Base-by-base conservation (phyloP, 2,888 invertebrate genomes). In the Drosophila basisetae region DNA sequence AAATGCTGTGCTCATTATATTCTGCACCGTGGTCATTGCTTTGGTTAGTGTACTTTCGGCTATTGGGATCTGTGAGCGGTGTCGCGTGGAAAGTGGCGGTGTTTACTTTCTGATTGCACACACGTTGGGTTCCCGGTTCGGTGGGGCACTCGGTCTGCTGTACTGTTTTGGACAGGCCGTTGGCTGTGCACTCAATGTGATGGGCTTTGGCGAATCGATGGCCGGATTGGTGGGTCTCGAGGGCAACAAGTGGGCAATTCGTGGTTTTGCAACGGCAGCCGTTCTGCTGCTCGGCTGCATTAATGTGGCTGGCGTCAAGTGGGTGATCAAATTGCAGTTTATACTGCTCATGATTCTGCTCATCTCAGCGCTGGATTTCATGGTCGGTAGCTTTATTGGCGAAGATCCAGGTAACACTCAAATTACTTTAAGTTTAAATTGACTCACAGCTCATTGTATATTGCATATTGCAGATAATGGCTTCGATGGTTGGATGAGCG, bases 161-260 rank as follows among this genome's bases (percentile, higher is more conserved):
- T 99, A 99, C 93, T 98, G 98, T 92, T 98, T 99, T 94, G 99
- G 99, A 77, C 94, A 99, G 97, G 98, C 98, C 68, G 99, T 99
- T 2, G 98, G 98, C 70, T 98, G 98, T 94, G 98, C 99, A 31
- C 94, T 99, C 70, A 98, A 99, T 94, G 98, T 99, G 13, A 96
- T 99, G 93, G 93, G 99, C 91, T 99, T 99, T 94, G 99, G 99
- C 50, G 99, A 99, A 94, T 98, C 98, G 1, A 97, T 99, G 95
- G 97, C 98, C 10, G 96, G 96, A 69, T 94, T 99, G 58, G 95
- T 98, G 37, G 96, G 96, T 13, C 94, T 95, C 18, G 94, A 96
- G 41, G 96, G 95, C 66, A 95, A 95, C 70, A 95, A 95, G 72
- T 97, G 97, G 97, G 96, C 97, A 10, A 97, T 98, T 56, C 95